Conservation (phyloP, 1,140 invertebrate genomes). For the Coptotermes formosanus region DNA sequence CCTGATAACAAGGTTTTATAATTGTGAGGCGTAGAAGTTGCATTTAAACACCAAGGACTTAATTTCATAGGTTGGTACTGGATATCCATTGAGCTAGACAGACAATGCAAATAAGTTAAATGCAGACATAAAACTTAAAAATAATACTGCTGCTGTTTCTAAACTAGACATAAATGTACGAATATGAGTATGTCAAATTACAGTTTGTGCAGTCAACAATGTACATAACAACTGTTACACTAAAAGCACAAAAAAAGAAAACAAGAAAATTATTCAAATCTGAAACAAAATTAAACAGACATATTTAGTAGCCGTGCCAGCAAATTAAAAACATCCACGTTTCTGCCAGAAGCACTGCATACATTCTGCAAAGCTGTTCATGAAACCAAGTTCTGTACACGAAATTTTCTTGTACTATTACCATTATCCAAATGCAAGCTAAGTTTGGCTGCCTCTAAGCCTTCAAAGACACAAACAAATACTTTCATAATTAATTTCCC, state of each 20-base stretch:
- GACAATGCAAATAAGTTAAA: neutral
- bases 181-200: neutral
- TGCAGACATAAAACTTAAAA: neutral
- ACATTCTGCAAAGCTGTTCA: neutral
- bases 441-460: no score
- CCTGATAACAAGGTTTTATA: no score
- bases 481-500: no score
- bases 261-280: neutral
- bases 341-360: neutral
- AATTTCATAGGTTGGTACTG: neutral
- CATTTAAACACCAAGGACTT: no score
- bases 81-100: neutral
- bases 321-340: neutral
- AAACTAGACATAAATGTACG: neutral
- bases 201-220: constrained; percentile 41
- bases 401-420: neutral
- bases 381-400: neutral
- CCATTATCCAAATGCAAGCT: neutral
- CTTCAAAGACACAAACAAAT: no score
- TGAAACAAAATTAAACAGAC: neutral
- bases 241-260: constrained; percentile 31
- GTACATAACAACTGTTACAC: constrained; percentile 45
- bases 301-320: neutral
- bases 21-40: no score
- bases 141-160: neutral